phyloP scores from a whole-genome alignment of 2,113 vertebrate genomes.

The Otus sunia region DNA sequence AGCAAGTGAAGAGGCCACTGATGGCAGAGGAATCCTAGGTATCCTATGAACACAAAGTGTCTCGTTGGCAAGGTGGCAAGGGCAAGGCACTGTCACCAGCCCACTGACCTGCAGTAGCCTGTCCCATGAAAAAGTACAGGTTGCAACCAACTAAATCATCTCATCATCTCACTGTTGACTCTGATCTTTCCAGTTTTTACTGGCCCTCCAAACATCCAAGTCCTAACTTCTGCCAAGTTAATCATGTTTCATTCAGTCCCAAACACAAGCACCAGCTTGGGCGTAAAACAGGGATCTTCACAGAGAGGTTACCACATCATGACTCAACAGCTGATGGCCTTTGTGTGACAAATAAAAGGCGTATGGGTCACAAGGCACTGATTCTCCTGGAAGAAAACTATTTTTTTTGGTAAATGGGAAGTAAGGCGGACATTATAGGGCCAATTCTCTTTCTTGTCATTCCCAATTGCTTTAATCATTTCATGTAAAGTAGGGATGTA shows the following conservation, averaged over 20 bases:
- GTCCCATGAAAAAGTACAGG: not conserved
- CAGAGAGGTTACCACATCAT: not conserved
- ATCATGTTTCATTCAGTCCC: not conserved
- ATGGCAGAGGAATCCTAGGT: not conserved
- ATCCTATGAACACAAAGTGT: not conserved
- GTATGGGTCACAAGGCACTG: not conserved
- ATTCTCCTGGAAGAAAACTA: not conserved
- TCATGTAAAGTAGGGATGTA: not conserved
- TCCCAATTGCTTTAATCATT: not conserved
- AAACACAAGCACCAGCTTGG: not conserved
- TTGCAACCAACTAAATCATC: not conserved
- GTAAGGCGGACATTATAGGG: not conserved
- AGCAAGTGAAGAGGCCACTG: not conserved
- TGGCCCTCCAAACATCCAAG: not conserved
- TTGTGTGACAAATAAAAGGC: not conserved
- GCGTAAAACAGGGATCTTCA: not conserved
- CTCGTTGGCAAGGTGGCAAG: not conserved
- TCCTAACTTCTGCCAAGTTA: not conserved
- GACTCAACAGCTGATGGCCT: not conserved
- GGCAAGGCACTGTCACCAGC: not conserved
- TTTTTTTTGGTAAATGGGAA: not conserved
- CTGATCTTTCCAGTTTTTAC: not conserved
- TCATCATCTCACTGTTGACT: not conserved
- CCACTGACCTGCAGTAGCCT: not conserved
- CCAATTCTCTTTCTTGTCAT: not conserved